These are phyloP conservation scores for Actinernus sp. DNA, from an alignment of 92 coral and sea anemone genomes.

Conservation along the genomic window DNA sequence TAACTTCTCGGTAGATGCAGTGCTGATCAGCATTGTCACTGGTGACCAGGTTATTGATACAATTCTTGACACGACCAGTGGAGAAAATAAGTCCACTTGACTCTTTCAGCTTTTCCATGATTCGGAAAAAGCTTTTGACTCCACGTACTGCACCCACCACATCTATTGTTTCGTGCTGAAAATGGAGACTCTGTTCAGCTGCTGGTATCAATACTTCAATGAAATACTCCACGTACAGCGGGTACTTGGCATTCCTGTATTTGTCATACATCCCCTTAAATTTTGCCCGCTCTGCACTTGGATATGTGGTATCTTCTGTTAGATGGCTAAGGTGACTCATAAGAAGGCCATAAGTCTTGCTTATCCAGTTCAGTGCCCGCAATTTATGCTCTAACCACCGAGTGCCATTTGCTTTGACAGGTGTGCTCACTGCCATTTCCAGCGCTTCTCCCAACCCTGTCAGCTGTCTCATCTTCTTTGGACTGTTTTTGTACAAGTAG, in stretches of 20 bases:
- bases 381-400: conserved; percentile 65
- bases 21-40: too few relatives aligned
- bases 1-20: conserved; percentile 18
- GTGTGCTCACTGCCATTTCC: conserved; percentile 48
- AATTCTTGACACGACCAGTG: conserved; percentile 40
- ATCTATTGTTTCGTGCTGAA: conserved; percentile 60
- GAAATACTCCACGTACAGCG: conserved; percentile 58
- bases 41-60: conserved; percentile 6
- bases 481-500: conserved; percentile 56
- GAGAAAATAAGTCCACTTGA: conserved; percentile 26
- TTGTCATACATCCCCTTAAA: conserved; percentile 54
- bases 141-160: conserved; percentile 58
- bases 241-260: conserved; percentile 63
- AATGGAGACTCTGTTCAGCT: conserved; percentile 64
- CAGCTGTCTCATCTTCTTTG: conserved; percentile 57
- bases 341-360: conserved; percentile 44
- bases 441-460: conserved; percentile 52
- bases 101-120: conserved; percentile 54
- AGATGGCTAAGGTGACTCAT: conserved; percentile 47
- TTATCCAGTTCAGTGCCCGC: conserved; percentile 62
- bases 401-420: conserved; percentile 53
- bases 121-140: conserved; percentile 45
- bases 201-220: conserved; percentile 44
- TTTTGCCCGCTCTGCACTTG: conserved; percentile 31
- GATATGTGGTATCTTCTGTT: conserved; percentile 23